phyloP scores from a whole-genome alignment of 2,797 vertebrate species.

The Lerista edwardsae region DNA sequence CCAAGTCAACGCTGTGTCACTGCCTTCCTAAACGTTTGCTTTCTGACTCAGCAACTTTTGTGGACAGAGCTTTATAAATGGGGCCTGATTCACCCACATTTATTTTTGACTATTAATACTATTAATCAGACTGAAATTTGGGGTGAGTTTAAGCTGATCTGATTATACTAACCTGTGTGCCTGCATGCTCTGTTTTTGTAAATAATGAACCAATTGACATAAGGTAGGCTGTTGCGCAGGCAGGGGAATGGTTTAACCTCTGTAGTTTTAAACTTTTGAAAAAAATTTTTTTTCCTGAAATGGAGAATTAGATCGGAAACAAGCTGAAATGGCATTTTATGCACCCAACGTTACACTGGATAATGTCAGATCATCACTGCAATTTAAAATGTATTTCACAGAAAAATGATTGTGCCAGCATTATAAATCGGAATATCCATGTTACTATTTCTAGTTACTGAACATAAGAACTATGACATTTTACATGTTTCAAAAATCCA shows the following conservation, averaged over 20 bases:
- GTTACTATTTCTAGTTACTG: neutral
- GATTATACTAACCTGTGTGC: neutral
- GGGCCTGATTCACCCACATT: neutral
- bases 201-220: constrained; percentile 14
- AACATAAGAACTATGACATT: constrained; percentile 20
- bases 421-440: neutral
- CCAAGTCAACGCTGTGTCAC: neutral
- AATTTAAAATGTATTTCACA: neutral
- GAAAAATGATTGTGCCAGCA: fast-evolving
- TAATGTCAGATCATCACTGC: constrained; percentile 2
- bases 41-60: neutral
- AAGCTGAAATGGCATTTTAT: neutral
- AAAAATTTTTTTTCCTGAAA: neutral
- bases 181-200: constrained; percentile 1
- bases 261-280: constrained; percentile 25
- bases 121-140: neutral
- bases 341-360: neutral
- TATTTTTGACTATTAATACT: neutral
- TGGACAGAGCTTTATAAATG: neutral
- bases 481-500: neutral
- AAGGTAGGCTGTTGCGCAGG: constrained; percentile 7
- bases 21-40: neutral
- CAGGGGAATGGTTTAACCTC: constrained; percentile 34
- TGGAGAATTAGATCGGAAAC: neutral
- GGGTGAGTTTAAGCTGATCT: neutral